A percentile compares a stretch with the other conserved stretches of the same genome.
These are phyloP conservation scores for Cygnus buccinator DNA, from an alignment of 2,113 vertebrate species.

Conservation along the genomic window DNA sequence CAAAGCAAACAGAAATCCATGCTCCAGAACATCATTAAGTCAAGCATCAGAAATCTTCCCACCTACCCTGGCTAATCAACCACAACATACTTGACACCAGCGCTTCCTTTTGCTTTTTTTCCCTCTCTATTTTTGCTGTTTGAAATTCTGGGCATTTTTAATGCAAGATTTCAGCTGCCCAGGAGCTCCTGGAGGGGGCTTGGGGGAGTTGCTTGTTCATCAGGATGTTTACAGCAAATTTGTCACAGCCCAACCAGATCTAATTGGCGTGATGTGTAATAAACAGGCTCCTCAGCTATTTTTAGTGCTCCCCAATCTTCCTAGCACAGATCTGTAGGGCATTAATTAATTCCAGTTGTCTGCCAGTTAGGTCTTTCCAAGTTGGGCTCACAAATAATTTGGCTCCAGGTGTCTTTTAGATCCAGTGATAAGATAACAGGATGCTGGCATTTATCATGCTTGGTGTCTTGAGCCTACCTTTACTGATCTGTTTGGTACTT, in stretches of 20 bases:
- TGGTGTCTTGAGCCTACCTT: neutral
- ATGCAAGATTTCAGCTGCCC: neutral
- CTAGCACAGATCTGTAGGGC: neutral
- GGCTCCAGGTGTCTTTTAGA: neutral
- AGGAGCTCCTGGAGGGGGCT: neutral
- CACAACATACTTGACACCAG: neutral
- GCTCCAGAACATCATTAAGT: neutral
- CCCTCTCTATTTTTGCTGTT: neutral
- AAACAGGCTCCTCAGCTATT: neutral
- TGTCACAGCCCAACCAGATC: neutral
- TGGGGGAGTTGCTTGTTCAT: neutral
- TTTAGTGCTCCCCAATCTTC: constrained; percentile 14
- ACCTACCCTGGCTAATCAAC: neutral
- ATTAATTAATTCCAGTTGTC: constrained; percentile 28
- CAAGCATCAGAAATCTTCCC: neutral
- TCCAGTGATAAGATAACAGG: neutral
- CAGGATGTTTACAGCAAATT: constrained; percentile 24
- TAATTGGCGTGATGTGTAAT: neutral
- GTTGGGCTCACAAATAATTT: neutral
- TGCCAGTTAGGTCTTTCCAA: neutral
- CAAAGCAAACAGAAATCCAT: neutral
- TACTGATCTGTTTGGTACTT: neutral
- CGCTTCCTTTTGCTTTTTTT: neutral
- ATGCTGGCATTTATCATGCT: neutral
- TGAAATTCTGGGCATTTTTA: neutral